Conservation (phyloP, 2,888 invertebrate species). For the Horisme vitalbata region DNA sequence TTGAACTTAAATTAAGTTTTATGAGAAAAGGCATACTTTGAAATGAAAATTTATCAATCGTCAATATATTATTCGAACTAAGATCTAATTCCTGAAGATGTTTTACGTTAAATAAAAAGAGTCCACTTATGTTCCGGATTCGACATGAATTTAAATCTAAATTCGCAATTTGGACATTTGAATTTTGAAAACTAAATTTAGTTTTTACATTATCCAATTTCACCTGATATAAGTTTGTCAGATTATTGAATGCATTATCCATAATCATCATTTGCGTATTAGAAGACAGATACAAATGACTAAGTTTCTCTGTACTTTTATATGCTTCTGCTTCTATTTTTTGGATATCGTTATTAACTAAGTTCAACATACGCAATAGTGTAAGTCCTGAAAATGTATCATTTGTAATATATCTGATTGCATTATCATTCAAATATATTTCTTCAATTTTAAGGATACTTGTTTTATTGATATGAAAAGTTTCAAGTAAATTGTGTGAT, state of each 20-base stretch:
- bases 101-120: constrained; percentile 23
- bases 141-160: constrained; percentile 30
- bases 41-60: constrained; percentile 34
- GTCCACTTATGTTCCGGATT: constrained; percentile 23
- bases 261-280: constrained; percentile 24
- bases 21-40: constrained; percentile 24
- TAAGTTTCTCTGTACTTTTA: constrained; percentile 12
- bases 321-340: constrained; percentile 24
- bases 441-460: constrained; percentile 25
- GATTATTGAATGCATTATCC: constrained; percentile 28
- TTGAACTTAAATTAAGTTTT: constrained; percentile 33
- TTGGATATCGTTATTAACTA: constrained; percentile 30
- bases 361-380: constrained; percentile 24
- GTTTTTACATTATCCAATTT: constrained; percentile 26
- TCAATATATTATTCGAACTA: constrained; percentile 28
- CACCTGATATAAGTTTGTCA: constrained; percentile 22
- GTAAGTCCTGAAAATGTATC: constrained; percentile 27
- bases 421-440: constrained; percentile 31
- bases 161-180: constrained; percentile 16
- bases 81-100: constrained; percentile 27
- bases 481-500: constrained; percentile 30
- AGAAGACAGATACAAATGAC: constrained; percentile 29
- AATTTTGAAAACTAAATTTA: constrained; percentile 23
- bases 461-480: constrained; percentile 29
- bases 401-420: constrained; percentile 22